Percentiles rank a stretch among this genome's conserved stretches.
Conservation (phyloP, 2,888 invertebrate genomes). For the Hydrotaea diabolus region DNA sequence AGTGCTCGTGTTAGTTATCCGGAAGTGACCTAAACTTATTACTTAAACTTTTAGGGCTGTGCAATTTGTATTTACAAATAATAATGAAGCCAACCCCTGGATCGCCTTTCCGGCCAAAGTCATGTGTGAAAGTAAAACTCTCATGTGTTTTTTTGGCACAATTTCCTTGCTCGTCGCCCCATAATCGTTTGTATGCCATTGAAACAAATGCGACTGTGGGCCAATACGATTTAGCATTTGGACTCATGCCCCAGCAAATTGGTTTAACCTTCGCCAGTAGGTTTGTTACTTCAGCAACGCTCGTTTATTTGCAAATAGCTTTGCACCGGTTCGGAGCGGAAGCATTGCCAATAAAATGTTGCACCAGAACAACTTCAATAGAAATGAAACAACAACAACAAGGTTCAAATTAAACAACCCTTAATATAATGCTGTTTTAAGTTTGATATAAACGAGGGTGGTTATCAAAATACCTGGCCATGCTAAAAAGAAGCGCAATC, state of each 20-base stretch:
- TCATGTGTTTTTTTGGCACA: not conserved
- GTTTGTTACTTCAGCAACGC: not conserved
- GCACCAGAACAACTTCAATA: not conserved
- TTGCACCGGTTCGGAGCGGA: constrained; percentile 37
- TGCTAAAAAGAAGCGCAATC: no score
- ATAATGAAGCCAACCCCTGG: not conserved
- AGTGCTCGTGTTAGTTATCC: no score
- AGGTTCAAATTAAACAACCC: constrained; percentile 1
- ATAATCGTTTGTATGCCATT: not conserved
- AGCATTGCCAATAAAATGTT: constrained; percentile 33
- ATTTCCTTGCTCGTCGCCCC: not conserved
- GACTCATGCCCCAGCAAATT: not conserved
- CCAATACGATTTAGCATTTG: not conserved
- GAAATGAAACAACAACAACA: not conserved
- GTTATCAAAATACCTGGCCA: no score
- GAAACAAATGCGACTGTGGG: not conserved
- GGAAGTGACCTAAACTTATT: no score
- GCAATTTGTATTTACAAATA: not conserved
- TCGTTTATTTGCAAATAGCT: not conserved
- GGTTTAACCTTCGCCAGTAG: constrained; percentile 10
- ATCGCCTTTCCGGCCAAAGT: not conserved
- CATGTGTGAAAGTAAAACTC: not conserved
- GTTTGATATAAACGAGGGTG: no score
- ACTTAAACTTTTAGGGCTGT: not conserved
- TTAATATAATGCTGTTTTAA: constrained; percentile 11